Base-by-base conservation (phyloP, 2,888 invertebrate genomes). In the Hydraecia micacea region DNA sequence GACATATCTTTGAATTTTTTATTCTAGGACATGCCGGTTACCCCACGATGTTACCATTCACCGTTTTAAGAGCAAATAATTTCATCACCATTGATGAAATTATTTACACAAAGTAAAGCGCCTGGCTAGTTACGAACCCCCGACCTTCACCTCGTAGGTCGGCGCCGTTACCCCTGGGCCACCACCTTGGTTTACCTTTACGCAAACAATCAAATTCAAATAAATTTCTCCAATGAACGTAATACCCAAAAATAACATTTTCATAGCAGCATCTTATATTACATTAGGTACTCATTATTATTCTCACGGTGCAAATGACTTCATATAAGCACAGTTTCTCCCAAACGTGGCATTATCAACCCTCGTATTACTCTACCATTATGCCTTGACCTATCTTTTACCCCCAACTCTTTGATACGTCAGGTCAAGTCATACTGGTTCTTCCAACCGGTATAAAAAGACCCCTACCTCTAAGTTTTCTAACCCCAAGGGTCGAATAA, bases 401-500 rank as follows among this genome's bases (percentile, higher is more conserved):
- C 18, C 46, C 9, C 67, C 5, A 75, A 76, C 2, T 18, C 25
- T 60, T 73, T 1, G 13, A 8, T 21, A 25, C 0, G 13, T 63
- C 49, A 15, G 46, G 1, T 52, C 85, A 74, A 75, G 60, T 32
- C 25, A 76, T 0, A 68, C 25, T 79, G 71, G 85, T 0, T 8
- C 0, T 0, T 0, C 13, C 65, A 75, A 77, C 88, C 78, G 62
- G 69, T 75, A 71, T 89, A 58, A 62, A 75, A 79, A 89, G 74
- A 87, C 70, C 86, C 65, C 79, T 83, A 70, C 70, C 75, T 81
- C 63, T 69, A 75, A 75, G 74, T 69, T 80, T 81, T 63, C 74
- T 58, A 80, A 66, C 52, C 86, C 76, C 81, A 42, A 52, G 74
- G 76, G 83, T 77, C 60, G 60, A 80, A 89, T 86, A 78, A 87